Evolutionary conservation across 2,888 invertebrate species (phyloP), one percentile per base, ranked within the genome.

Genomic region (Sarcophaga rosellei): DNA sequence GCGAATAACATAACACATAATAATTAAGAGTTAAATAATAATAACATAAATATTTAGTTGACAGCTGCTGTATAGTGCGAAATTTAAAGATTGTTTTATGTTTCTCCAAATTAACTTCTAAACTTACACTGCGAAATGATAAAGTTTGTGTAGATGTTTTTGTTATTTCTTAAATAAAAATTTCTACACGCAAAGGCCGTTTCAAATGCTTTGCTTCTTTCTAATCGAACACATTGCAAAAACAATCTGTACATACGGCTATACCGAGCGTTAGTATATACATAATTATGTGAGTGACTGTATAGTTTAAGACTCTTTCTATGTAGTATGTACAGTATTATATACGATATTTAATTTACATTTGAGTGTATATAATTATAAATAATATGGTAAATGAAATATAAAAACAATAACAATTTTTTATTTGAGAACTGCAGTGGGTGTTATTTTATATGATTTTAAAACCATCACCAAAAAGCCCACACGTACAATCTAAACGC

Each of bases 341-440:
- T 25, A 4, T 25, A 25, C 25, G 25, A 25, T 25, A 25, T 25
- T 62, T 75, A 75, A 75, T 75, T 75, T 81, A 81, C 63, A 81
- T 81, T 45, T 68, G 69, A 81, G 63, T 75, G 44, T 65, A 57
- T 59, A 53, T 53, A 53, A 53, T 53, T 53, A 69, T 35, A 35
- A 35, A 35, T 35, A 35, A 35, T 35, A 35, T 35, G 35, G 10
- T 35, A 35, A 35, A 35, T 35, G 35, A 10, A 35, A 35, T 8
- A 35, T 2, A 35, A 35, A 8, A 35, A 8, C 35, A 35, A 6
- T 35, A 35, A 35, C 0, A 6, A 35, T 35, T 53, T 53, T 66
- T 17, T 68, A 35, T 62, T 81, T n/a, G 0, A 65, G 75, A 70
- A 81, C 59, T 81, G 45, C 76, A 81, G 81, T 81, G 76, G 81